Percentiles rank a stretch among this genome's conserved stretches.
Evolutionary conservation across 2,888 invertebrate species (phyloP).

Genomic region (Brachyptera risi): DNA sequence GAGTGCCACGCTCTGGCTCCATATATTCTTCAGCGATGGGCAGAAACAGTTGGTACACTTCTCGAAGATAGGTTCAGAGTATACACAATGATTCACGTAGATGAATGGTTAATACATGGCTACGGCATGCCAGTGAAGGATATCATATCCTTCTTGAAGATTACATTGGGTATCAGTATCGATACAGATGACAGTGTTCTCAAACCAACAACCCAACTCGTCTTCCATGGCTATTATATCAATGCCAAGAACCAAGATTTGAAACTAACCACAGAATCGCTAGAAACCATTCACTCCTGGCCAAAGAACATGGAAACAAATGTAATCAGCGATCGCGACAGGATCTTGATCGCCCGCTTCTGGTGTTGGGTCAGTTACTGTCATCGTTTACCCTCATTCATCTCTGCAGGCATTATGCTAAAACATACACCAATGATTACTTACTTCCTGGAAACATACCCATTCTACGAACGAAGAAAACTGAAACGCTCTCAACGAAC

Average conservation of each 20-base stretch:
- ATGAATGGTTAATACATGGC: conserved; percentile 1
- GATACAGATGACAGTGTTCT: neutral
- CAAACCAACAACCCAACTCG: neutral
- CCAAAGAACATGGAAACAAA: neutral
- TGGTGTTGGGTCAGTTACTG: neutral
- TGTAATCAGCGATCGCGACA: neutral
- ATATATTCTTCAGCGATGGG: conserved; percentile 5
- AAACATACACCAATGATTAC: neutral
- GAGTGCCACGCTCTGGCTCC: neutral
- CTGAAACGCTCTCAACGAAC: neutral
- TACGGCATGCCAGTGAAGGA: neutral
- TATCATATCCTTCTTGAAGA: neutral
- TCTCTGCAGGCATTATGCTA: neutral
- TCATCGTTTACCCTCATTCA: neutral
- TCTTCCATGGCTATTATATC: neutral
- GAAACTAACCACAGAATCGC: neutral
- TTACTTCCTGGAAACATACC: neutral
- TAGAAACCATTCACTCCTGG: neutral
- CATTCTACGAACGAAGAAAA: neutral
- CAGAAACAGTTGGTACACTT: neutral
- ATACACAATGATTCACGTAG: neutral
- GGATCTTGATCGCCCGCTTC: neutral
- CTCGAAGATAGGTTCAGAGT: conserved; percentile 2
- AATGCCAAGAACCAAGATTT: neutral
- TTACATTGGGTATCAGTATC: neutral